phyloP scores from a whole-genome alignment of 2,888 invertebrate species.

The Opisthograptis luteolata region DNA sequence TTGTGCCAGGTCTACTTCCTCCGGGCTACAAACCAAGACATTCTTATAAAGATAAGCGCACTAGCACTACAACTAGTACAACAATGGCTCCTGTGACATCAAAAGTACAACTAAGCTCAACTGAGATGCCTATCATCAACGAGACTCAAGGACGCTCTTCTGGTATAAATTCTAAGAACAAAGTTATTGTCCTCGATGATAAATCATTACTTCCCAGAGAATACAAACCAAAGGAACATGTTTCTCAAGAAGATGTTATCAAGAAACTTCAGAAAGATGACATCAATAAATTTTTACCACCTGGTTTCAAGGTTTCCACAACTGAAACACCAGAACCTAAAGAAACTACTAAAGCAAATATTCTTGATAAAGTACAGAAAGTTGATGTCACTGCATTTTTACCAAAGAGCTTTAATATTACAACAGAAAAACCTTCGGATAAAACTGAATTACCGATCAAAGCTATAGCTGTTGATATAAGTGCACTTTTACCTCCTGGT shows the following conservation, averaged over 20 bases:
- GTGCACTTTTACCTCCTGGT: conserved; percentile 86
- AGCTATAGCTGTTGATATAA: conserved; percentile 75
- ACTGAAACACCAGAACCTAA: conserved; percentile 57
- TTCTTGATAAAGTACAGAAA: conserved; percentile 59
- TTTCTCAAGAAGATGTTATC: conserved; percentile 66
- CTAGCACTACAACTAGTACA: conserved; percentile 77
- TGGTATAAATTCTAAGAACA: conserved; percentile 83
- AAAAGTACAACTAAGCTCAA: conserved; percentile 40
- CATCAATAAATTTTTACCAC: conserved; percentile 86
- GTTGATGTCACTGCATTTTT: conserved; percentile 85
- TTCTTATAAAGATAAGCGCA: conserved; percentile 82
- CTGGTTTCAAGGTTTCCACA: conserved; percentile 84
- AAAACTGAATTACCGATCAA: conserved; percentile 52
- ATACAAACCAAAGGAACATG: conserved; percentile 75
- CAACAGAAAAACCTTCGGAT: conserved; percentile 57
- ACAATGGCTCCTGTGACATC: conserved; percentile 54
- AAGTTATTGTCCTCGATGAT: conserved; percentile 83
- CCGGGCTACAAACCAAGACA: conserved; percentile 85
- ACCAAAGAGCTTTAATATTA: conserved; percentile 86
- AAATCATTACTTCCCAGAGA: conserved; percentile 82
- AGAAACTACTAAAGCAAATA: conserved; percentile 56
- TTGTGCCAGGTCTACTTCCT: conserved; percentile 84
- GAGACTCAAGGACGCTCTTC: conserved; percentile 79
- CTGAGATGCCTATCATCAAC: conserved; percentile 58
- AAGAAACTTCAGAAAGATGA: conserved; percentile 83